These are phyloP conservation scores for Amia ocellicauda DNA, from an alignment of 2,113 vertebrate species.

Conservation along the genomic window DNA sequence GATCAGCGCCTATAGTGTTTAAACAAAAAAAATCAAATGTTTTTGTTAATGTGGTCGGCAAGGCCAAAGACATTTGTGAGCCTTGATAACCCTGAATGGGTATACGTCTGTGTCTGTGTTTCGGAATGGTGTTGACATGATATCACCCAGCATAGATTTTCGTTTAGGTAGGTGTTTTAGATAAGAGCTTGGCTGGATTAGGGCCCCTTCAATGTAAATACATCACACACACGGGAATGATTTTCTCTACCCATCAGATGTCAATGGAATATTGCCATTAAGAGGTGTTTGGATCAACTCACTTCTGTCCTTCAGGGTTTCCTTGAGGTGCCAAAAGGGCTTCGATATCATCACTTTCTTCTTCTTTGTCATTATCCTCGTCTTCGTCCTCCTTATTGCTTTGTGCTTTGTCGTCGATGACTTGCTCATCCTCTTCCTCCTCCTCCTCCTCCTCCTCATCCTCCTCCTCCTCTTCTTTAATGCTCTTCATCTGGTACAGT, in stretches of 20 bases:
- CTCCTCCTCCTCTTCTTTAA: conserved; percentile 16
- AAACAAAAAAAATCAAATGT: too few relatives aligned
- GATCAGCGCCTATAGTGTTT: too few relatives aligned
- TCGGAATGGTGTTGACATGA: neutral
- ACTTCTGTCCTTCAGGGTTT: conserved; percentile 35
- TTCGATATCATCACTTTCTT: conserved; percentile 52
- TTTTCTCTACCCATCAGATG: neutral
- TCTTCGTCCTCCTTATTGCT: neutral
- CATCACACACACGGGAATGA: neutral
- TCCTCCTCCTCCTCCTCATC: conserved; percentile 1
- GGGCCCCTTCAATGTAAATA: neutral
- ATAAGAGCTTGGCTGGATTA: neutral
- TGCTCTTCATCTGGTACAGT: neutral
- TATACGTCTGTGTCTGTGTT: neutral
- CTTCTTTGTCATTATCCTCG: neutral
- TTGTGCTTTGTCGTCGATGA: neutral
- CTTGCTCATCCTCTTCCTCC: neutral
- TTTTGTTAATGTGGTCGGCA: too few relatives aligned
- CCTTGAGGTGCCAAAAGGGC: conserved; percentile 52
- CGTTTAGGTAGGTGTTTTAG: neutral
- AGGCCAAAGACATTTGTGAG: too few relatives aligned
- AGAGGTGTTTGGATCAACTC: too few relatives aligned
- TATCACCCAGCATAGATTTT: conserved; percentile 1
- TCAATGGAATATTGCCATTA: too few relatives aligned
- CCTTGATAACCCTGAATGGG: too few relatives aligned